Conservation (phyloP, 1,140 invertebrate species). For the Hydropsyche tenuis region DNA sequence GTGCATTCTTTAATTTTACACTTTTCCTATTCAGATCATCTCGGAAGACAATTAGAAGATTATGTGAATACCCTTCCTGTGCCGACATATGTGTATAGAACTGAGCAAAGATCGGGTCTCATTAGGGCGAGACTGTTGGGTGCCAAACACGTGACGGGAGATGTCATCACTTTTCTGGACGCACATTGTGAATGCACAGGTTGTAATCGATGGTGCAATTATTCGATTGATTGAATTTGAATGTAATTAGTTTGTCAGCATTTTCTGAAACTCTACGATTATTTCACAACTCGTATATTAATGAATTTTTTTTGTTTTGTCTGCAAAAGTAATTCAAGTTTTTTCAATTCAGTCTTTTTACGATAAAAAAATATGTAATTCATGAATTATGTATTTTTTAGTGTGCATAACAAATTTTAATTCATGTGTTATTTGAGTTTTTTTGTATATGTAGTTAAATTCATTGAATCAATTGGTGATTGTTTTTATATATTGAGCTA, state of each 20-base stretch:
- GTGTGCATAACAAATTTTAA: too few relatives aligned
- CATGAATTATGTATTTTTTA: too few relatives aligned
- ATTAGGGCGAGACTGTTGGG: conserved; percentile 92
- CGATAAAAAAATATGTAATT: too few relatives aligned
- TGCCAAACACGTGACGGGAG: conserved; percentile 88
- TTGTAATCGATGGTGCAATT: conserved; percentile 37
- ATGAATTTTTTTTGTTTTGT: too few relatives aligned
- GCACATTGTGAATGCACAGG: conserved; percentile 92
- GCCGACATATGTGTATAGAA: conserved; percentile 82
- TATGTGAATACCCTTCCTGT: conserved; percentile 88
- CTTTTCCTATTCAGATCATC: conserved; percentile 72
- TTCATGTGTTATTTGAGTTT: too few relatives aligned
- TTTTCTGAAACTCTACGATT: not conserved
- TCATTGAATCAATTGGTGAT: too few relatives aligned
- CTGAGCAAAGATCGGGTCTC: conserved; percentile 88
- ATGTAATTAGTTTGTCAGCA: not conserved
- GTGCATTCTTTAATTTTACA: conserved; percentile 2
- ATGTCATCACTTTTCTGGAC: conserved; percentile 96
- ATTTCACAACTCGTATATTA: not conserved
- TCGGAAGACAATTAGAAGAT: conserved; percentile 87
- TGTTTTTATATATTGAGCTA: too few relatives aligned
- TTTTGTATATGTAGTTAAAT: too few relatives aligned
- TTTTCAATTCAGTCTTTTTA: too few relatives aligned
- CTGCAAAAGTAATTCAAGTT: not conserved
- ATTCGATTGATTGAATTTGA: too few relatives aligned